These are phyloP conservation scores for Porites lutea DNA, from an alignment of 64 coral and sea anemone genomes.

Conservation along the genomic window DNA sequence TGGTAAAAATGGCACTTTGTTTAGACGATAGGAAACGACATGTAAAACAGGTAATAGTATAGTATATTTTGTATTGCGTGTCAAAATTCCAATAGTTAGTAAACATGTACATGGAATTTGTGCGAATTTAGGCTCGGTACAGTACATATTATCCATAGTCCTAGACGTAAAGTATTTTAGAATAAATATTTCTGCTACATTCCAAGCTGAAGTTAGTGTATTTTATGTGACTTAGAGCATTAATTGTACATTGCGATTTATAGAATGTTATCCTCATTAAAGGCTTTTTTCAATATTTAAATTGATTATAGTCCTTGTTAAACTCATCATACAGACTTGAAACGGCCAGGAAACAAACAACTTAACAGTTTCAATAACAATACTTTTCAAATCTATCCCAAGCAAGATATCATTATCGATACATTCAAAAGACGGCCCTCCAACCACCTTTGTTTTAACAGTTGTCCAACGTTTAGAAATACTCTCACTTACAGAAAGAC, in stretches of 20 bases:
- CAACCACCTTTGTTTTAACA: no score
- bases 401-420: no score
- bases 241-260: constrained; percentile 1
- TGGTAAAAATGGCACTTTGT: no score
- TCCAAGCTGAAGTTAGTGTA: neutral
- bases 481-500: no score
- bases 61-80: neutral
- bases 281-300: neutral
- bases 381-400: no score
- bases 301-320: no score
- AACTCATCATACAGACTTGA: no score
- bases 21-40: no score
- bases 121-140: neutral
- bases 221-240: constrained; percentile 6
- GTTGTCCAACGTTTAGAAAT: no score
- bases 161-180: neutral
- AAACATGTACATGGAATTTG: neutral
- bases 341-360: no score
- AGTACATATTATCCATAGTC: neutral
- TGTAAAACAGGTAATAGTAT: neutral
- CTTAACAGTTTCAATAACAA: no score
- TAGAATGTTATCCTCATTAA: neutral
- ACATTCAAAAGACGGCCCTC: no score
- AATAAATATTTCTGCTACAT: neutral
- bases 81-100: neutral